Base-by-base conservation (phyloP, 2,113 vertebrate genomes). In the Nibea coibor region DNA sequence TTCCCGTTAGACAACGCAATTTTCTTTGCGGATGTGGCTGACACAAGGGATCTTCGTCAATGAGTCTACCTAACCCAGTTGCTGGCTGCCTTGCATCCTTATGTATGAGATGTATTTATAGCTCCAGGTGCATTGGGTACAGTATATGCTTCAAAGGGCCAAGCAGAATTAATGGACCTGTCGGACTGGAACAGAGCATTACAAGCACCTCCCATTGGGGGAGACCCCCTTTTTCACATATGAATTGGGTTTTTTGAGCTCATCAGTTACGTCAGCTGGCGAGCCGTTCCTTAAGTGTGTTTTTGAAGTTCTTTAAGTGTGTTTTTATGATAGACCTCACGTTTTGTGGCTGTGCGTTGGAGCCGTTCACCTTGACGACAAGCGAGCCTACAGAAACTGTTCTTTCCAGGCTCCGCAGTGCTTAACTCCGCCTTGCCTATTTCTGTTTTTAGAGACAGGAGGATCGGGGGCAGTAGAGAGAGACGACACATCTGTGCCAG, bases 391-490 rank as follows among this genome's bases (percentile, higher is more conserved):
- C 10, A 70, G 53, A 66, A 62, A 39, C 10, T 2, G 31, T 70
- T 74, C 20, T 75, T 50, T 64, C 66, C 57, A 69, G 53, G 20
- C 61, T 80, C 62, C 26, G 35, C 26, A 4, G 77, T 45, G 58
- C 65, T 70, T 80, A 78, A 85, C 69, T 56, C 19, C 42, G 19
- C 71, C 45, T 77, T 54, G 43, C 76, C 78, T 75, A 4, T 90
- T 84, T 92, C 85, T 93, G 79, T 92, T 91, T 94, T 87, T 83
- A 92, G 94, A 91, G 92, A 80, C 94, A 94, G 93, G 94, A 89
- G 93, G 94, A 94, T 88, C 94, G 92, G 89, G 94, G 91, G 84
- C 92, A 95, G 91, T 95, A 95, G 93, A 93, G 86, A 83, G 91
- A 82, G 94, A 94, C 47, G 84, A 92, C 89, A 94, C 93, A 81